These are phyloP conservation scores for Tragelaphus scriptus DNA, from an alignment of 2,113 vertebrate genomes.

Conservation along the genomic window DNA sequence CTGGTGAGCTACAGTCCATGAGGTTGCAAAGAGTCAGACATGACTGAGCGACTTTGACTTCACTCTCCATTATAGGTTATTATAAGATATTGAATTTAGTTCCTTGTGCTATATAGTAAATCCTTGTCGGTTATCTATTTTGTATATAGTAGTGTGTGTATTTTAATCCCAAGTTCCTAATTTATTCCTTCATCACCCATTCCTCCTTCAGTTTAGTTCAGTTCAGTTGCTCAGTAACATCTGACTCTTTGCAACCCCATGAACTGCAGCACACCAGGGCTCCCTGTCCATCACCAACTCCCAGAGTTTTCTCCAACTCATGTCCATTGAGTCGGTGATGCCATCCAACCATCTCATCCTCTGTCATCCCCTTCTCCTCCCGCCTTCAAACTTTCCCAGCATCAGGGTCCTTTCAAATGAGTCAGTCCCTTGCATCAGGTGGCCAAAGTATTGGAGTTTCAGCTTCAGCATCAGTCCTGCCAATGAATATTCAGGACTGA, in stretches of 20 bases:
- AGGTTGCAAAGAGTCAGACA: background rate
- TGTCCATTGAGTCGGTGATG: background rate
- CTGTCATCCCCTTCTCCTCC: background rate
- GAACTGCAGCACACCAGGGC: background rate
- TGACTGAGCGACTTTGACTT: background rate
- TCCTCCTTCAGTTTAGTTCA: background rate
- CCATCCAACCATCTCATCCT: background rate
- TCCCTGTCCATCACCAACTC: background rate
- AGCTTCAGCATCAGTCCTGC: background rate
- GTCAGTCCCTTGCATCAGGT: background rate
- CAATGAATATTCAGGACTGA: background rate
- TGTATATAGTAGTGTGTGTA: background rate
- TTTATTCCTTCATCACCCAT: background rate
- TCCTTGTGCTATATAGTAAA: background rate
- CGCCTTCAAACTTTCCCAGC: background rate
- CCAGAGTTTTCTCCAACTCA: background rate
- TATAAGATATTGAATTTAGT: background rate
- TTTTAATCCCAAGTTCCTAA: background rate
- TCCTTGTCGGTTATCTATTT: background rate
- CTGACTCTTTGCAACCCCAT: background rate
- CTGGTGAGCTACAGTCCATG: background rate
- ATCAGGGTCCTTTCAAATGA: background rate
- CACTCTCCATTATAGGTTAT: background rate
- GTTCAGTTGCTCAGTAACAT: background rate
- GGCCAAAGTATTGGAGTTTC: background rate